Base-by-base conservation (phyloP, 2,797 vertebrate genomes). In the Peromyscus nudipes region DNA sequence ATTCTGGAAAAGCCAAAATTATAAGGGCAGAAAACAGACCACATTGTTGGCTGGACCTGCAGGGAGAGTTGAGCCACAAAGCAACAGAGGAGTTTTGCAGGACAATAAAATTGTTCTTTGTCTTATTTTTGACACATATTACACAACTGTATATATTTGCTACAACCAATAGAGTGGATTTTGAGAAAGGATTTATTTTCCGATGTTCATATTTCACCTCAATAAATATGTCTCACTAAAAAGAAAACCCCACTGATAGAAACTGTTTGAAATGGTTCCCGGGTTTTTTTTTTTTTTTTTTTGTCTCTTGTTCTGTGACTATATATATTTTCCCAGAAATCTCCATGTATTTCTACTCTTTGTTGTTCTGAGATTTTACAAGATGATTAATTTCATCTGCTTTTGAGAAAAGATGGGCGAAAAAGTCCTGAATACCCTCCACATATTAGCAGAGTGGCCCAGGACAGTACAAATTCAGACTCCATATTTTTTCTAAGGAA, bases 181-280 rank as follows among this genome's bases (percentile, higher is more conserved):
- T 71, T 37, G 62, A 94, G 67, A 89, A 92, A 89, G 16, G 55
- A n/a, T 43, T 10, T 86, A 31, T 92, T 92, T 94, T 83, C 49
- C 52, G 57, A 1, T 75, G 55, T n/a, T 34, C 49, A 89, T 84
- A 81, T 80, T 96, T 90, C 64, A 87, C 3, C 3, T 71, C 34
- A 43, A 0, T 52, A 55, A n/a, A 43, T 69, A 55, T 8, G 37
- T n/a, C 16, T 97, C 55, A 92, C 76, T 95, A 65, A 40, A 93
- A 92, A 91, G 62, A 76, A 97, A 89, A 92, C 11, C 19, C n/a
- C 16, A 89, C 1, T 34, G 29, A 93, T 43, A 94, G 52, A 95
- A 96, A 90, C 16, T 71, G 60, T 89, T 93, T 92, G 84, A 80
- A 90, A 84, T 60, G 55, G 94, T 85, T 76, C 71, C 80, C 23